A percentile compares a stretch with the other conserved stretches of the same genome.
Evolutionary conservation across 2,888 invertebrate genomes (phyloP).

Genomic region (Leptogaster cylindrica): DNA sequence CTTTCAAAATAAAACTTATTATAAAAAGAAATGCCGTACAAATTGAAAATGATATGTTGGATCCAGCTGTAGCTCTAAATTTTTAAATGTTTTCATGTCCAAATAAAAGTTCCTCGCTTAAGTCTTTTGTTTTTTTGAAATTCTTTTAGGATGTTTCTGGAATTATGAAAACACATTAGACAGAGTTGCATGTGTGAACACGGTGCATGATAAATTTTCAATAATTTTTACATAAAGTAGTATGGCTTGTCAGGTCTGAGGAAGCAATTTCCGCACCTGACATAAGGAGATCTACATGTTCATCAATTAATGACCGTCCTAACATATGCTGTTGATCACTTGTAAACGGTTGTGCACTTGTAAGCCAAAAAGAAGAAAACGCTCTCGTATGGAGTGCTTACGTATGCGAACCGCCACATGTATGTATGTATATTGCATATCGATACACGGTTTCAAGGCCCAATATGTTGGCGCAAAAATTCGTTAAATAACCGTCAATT

Average conservation of each 20-base stretch:
- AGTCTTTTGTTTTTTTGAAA: constrained; percentile 41
- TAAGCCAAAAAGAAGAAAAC: constrained; percentile 13
- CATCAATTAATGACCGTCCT: constrained; percentile 28
- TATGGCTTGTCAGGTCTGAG: no score
- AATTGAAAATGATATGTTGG: no score
- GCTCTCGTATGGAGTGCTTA: background rate
- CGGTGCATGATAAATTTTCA: no score
- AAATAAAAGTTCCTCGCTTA: constrained; percentile 44
- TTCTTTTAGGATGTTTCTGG: no score
- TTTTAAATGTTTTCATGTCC: no score
- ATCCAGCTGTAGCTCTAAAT: no score
- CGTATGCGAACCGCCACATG: no score
- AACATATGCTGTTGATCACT: constrained; percentile 38
- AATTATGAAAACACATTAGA: no score
- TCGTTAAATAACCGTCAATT: constrained; percentile 48
- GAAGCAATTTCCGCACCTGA: constrained; percentile 44
- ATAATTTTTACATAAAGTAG: no score
- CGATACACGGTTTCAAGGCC: background rate
- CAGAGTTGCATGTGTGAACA: no score
- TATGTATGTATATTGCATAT: background rate
- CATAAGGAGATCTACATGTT: constrained; percentile 2
- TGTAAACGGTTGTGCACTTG: background rate
- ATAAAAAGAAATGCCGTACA: no score
- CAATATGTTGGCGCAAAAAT: constrained; percentile 39
- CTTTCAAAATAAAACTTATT: no score